phyloP scores from a whole-genome alignment of 2,113 vertebrate species.

The Phocoena sinus region DNA sequence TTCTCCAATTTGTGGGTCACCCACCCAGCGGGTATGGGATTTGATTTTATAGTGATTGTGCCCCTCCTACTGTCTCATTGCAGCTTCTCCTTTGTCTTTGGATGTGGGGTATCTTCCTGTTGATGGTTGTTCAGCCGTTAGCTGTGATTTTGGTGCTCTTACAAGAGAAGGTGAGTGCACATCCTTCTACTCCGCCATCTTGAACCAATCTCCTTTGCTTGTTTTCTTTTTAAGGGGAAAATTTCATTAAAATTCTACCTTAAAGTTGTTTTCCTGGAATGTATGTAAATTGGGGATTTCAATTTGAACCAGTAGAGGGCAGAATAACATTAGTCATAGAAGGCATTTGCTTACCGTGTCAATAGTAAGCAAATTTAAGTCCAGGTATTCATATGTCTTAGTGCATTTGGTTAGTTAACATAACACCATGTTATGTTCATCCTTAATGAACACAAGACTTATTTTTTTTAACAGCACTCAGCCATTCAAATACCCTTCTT shows the following conservation, averaged over 20 bases:
- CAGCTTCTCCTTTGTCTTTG: too few species aligned
- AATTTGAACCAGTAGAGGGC: slow-evolving; percentile 23
- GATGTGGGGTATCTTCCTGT: too few species aligned
- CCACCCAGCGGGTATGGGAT: too few species aligned
- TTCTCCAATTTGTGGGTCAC: too few species aligned
- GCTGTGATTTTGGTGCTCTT: too few species aligned
- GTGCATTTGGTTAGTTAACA: not conserved
- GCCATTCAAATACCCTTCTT: not conserved
- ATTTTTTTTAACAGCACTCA: not conserved
- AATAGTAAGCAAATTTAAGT: not conserved
- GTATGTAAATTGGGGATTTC: not conserved
- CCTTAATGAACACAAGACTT: not conserved
- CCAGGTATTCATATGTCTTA: not conserved
- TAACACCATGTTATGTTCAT: not conserved
- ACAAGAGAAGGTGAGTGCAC: too few species aligned
- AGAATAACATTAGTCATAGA: slow-evolving; percentile 13
- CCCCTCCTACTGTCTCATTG: too few species aligned
- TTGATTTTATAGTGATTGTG: too few species aligned
- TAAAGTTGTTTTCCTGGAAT: not conserved
- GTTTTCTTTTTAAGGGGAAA: not conserved
- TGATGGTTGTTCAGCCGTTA: too few species aligned
- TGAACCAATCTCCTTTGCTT: not conserved
- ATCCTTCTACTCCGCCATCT: too few species aligned
- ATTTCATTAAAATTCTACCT: not conserved
- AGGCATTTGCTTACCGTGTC: not conserved